Base-by-base conservation (phyloP, 2,888 invertebrate species). In the Melinaea menophilus region DNA sequence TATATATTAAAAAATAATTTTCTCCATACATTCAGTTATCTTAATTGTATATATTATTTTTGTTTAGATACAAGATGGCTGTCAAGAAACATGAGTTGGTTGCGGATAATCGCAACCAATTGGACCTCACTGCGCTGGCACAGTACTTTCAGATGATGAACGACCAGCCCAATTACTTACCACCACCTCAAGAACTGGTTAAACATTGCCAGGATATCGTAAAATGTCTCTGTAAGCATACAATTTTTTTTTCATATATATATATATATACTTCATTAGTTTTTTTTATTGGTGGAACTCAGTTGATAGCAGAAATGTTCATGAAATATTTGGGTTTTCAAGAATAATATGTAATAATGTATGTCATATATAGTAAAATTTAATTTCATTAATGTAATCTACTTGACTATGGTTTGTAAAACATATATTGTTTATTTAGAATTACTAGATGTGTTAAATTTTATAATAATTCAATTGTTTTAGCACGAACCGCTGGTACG, bases 41-140 rank as follows among this genome's bases (percentile, higher is more conserved):
- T 9, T 9, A 7, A 41, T 11, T 41, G 5, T 9, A 9, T 41
- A 37, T 37, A 41, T 9, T 9, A 9, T 41, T 41, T 41, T 41
- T 7, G 41, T 41, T 41, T 64, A 73, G 62, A 46, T 5, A 33
- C 61, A 79, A 73, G 64, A 93, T 93, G 93, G 93, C 92, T 54
- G 93, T 93, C 2, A 93, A 92, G 75, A 92, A 92, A 72, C 92
- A 92, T 73, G 87, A 91, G 64, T 76, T 92, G 51, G 92, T 91
- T 70, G 85, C 87, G 65, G 89, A 91, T 65, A 86, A 88, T 56
- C 71, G 80, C 67, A 74, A 84, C 73, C 81, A 91, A 79, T 71
- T 86, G 68, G 78, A 90, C 77, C 65, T 88, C 61, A 60, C 68
- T 13, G 78, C 80, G 2, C 72, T 93, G 62, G 86, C 86, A 55